Percentiles rank a stretch among this genome's conserved stretches.
Evolutionary conservation across 2,888 invertebrate species (phyloP).

Genomic region (Sycophila texana): DNA sequence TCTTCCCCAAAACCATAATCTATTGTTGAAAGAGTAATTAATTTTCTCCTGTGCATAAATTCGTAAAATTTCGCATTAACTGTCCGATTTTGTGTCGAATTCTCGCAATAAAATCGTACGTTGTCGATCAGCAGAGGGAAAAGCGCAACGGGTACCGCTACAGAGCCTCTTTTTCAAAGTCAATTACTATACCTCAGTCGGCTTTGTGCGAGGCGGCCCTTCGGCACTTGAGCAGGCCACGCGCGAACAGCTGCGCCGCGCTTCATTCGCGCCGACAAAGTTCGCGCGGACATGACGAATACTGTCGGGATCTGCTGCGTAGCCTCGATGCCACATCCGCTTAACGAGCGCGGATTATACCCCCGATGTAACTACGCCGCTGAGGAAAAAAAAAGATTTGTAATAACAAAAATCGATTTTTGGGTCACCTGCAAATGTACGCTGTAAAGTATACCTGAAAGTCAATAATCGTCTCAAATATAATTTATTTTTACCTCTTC

Average conservation of each 20-base stretch:
- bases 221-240: not conserved
- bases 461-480: not conserved
- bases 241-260: not conserved
- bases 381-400: not conserved
- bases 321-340: not conserved
- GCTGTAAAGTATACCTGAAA: not conserved
- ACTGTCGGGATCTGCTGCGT: not conserved
- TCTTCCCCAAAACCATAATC: too few relatives aligned
- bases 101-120: too few relatives aligned
- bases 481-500: not conserved
- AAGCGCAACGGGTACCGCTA: conserved; percentile 14
- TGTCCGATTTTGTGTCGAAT: too few relatives aligned
- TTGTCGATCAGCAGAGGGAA: not conserved
- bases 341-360: not conserved
- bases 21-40: too few relatives aligned
- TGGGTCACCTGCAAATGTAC: not conserved
- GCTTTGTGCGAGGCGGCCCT: conserved; percentile 11
- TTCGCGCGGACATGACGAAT: conserved; percentile 20
- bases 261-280: not conserved
- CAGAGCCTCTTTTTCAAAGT: conserved; percentile 38
- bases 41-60: too few relatives aligned
- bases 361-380: not conserved
- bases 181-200: conserved; percentile 38
- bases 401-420: not conserved
- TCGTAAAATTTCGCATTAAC: too few relatives aligned